Conservation (phyloP, 2,113 vertebrate species). For the Diadophis punctatus region DNA sequence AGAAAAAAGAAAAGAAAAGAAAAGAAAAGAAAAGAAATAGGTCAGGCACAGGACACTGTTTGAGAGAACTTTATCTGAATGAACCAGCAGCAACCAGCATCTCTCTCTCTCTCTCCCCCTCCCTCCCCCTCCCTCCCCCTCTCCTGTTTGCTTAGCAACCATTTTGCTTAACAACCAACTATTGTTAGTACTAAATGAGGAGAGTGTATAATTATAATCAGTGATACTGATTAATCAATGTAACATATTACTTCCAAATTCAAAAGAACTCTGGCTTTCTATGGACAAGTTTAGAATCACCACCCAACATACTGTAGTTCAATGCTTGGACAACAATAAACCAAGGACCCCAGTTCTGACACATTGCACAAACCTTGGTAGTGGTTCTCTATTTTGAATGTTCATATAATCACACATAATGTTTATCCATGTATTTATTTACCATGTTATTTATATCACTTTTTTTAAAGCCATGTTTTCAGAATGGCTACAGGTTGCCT, state of each 20-base stretch:
- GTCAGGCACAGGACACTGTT: not conserved
- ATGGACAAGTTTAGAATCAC: not conserved
- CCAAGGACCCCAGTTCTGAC: not conserved
- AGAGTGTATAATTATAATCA: not conserved
- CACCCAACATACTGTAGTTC: not conserved
- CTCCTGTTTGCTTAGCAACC: not conserved
- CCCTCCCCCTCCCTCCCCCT: too few relatives aligned
- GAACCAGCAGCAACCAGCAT: not conserved
- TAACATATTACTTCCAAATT: not conserved
- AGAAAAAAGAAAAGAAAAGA: too few relatives aligned
- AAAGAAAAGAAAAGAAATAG: not conserved
- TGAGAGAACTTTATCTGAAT: not conserved
- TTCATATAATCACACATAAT: not conserved
- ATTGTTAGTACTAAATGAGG: not conserved
- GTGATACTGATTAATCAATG: not conserved
- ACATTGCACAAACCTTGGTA: not conserved
- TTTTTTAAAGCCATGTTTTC: not conserved
- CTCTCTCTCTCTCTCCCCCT: not conserved
- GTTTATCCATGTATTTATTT: not conserved
- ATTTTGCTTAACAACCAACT: not conserved
- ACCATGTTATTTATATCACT: not conserved
- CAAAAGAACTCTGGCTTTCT: not conserved
- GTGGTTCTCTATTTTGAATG: not conserved
- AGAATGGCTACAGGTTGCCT: not conserved
- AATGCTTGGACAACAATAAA: not conserved